A percentile compares a stretch with the other conserved stretches of the same genome.
These are phyloP conservation scores for Halcyon senegalensis DNA, from an alignment of 2,113 vertebrate species.

Conservation along the genomic window DNA sequence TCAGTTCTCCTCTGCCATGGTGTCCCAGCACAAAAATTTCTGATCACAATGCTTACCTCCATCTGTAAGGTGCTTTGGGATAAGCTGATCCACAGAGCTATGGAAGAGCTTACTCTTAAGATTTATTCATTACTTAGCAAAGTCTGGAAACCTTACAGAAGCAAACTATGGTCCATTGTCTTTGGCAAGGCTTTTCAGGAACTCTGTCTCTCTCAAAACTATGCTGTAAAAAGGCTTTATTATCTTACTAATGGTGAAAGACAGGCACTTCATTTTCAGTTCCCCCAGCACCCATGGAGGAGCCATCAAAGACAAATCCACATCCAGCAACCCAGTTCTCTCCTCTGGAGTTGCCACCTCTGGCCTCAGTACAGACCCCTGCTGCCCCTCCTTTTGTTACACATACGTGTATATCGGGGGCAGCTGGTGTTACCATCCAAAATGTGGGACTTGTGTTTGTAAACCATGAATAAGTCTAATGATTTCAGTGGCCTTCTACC, in stretches of 20 bases:
- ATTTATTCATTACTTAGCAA: not conserved
- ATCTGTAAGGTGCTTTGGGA: not conserved
- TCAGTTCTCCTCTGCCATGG: not conserved
- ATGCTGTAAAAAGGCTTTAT: not conserved
- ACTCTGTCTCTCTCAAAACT: not conserved
- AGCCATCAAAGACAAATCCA: not conserved
- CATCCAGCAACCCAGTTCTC: not conserved
- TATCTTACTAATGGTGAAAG: not conserved
- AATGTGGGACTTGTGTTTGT: not conserved
- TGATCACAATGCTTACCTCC: not conserved
- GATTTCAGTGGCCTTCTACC: not conserved
- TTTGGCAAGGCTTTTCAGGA: not conserved
- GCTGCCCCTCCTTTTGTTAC: not conserved
- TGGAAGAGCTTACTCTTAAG: not conserved
- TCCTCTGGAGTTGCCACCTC: not conserved
- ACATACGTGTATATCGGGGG: rapidly evolving
- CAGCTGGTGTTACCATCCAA: not conserved
- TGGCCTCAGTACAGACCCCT: not conserved
- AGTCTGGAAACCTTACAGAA: not conserved
- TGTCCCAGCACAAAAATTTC: not conserved
- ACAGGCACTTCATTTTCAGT: not conserved
- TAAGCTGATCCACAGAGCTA: not conserved
- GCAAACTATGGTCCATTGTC: not conserved
- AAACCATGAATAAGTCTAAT: not conserved
- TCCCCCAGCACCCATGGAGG: not conserved